Evolutionary conservation across 2,113 vertebrate genomes (phyloP).

Genomic region (Hyperopisus bebe): DNA sequence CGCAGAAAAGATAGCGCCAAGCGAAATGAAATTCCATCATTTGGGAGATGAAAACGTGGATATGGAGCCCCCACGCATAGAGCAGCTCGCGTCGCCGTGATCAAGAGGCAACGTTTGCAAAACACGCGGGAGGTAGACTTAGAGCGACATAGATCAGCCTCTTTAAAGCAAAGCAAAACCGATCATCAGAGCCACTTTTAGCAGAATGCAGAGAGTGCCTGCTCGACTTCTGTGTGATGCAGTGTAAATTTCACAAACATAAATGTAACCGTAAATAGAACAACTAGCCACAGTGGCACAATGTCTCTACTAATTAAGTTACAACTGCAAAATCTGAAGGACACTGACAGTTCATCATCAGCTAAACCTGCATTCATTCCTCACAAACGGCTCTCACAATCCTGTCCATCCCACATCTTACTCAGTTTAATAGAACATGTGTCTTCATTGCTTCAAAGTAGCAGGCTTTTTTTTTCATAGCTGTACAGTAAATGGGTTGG

Average conservation of each 20-base stretch:
- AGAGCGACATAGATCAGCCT: background rate
- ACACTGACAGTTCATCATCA: background rate
- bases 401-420: background rate
- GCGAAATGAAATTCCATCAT: background rate
- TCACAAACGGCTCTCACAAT: background rate
- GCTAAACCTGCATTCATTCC: background rate
- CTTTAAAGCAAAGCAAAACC: background rate
- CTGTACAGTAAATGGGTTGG: background rate
- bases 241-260: background rate
- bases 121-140: background rate
- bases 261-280: background rate
- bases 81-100: background rate
- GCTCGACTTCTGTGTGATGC: too few relatives aligned
- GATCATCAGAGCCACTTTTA: background rate
- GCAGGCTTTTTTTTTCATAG: background rate
- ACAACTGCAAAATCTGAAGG: background rate
- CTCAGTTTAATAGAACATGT: background rate
- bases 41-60: background rate
- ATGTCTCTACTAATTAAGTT: background rate
- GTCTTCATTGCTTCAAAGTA: background rate
- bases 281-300: background rate
- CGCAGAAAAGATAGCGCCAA: too few relatives aligned
- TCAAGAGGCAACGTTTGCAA: background rate
- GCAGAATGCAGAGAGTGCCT: background rate
- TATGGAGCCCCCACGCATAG: background rate